These are phyloP conservation scores for Bombyx mori DNA, from an alignment of 1,140 invertebrate genomes.

Conservation along the genomic window DNA sequence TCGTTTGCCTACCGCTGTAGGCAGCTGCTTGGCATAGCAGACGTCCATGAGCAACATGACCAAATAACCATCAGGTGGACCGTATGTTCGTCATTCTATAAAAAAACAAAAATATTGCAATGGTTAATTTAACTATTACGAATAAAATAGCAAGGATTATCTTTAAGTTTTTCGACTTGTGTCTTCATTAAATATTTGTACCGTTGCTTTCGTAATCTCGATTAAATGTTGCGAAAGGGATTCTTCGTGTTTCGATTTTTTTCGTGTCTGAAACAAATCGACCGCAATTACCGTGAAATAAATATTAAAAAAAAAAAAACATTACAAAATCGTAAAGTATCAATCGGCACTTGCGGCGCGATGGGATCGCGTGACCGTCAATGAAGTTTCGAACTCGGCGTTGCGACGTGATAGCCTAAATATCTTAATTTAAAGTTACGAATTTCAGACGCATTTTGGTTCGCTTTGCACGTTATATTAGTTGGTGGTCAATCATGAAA, in stretches of 20 bases:
- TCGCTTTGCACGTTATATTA: background rate
- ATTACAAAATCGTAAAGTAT: constrained; percentile 31
- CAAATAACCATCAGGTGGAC: too few species aligned
- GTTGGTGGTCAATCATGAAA: too few species aligned
- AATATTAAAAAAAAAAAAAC: constrained; percentile 19
- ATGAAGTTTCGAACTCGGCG: constrained; percentile 16
- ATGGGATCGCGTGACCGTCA: constrained; percentile 40
- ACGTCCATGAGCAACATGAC: too few species aligned
- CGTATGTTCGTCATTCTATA: too few species aligned
- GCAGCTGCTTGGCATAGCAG: too few species aligned
- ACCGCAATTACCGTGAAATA: constrained; percentile 32
- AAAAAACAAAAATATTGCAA: too few species aligned
- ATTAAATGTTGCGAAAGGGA: constrained; percentile 12
- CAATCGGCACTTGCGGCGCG: constrained; percentile 17
- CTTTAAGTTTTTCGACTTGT: too few species aligned
- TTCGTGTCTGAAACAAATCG: constrained; percentile 36
- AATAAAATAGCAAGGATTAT: too few species aligned
- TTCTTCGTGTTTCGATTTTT: constrained; percentile 13
- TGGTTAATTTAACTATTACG: too few species aligned
- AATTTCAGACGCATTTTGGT: constrained; percentile 5
- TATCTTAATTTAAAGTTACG: background rate
- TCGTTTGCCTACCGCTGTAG: too few species aligned
- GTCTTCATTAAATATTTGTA: too few species aligned
- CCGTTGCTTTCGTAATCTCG: too few species aligned
- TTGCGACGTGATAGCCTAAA: constrained; percentile 11